phyloP scores from a whole-genome alignment of 2,888 invertebrate genomes.

The Pheosia gnoma region DNA sequence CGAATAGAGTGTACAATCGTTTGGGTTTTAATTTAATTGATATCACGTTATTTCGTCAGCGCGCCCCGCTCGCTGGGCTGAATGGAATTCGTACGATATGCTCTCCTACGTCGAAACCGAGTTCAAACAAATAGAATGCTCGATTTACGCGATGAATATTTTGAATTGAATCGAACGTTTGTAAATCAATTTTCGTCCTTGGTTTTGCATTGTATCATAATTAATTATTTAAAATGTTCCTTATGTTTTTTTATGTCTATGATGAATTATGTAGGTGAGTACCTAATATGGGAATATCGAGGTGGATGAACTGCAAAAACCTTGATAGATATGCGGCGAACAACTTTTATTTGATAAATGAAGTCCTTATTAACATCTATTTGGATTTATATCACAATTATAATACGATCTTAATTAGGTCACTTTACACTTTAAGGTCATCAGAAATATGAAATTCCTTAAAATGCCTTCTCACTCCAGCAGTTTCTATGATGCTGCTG shows the following conservation, averaged over 20 bases:
- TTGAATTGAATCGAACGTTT: conserved; percentile 52
- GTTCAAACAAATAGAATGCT: conserved; percentile 73
- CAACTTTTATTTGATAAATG: too few species aligned
- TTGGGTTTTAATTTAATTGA: conserved; percentile 31
- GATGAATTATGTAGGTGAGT: conserved; percentile 28
- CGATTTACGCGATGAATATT: conserved; percentile 65
- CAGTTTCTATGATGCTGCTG: too few species aligned
- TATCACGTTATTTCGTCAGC: conserved; percentile 49
- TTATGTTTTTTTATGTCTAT: conserved; percentile 24
- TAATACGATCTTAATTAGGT: conserved; percentile 20
- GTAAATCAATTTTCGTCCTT: conserved; percentile 41
- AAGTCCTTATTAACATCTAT: too few species aligned
- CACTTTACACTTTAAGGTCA: too few species aligned
- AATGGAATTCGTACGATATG: conserved; percentile 75
- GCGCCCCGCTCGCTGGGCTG: conserved; percentile 46
- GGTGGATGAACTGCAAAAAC: too few species aligned
- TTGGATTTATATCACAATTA: conserved; percentile 2
- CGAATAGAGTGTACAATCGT: conserved; percentile 52
- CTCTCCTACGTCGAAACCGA: conserved; percentile 71
- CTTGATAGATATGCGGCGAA: too few species aligned
- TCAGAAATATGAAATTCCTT: too few species aligned
- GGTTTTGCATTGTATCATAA: conserved; percentile 42
- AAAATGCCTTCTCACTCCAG: too few species aligned
- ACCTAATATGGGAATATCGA: too few species aligned
- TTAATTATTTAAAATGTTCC: conserved; percentile 41